These are phyloP conservation scores for Phylloscopus whistleri DNA, from an alignment of 2,113 vertebrate species.

Conservation along the genomic window DNA sequence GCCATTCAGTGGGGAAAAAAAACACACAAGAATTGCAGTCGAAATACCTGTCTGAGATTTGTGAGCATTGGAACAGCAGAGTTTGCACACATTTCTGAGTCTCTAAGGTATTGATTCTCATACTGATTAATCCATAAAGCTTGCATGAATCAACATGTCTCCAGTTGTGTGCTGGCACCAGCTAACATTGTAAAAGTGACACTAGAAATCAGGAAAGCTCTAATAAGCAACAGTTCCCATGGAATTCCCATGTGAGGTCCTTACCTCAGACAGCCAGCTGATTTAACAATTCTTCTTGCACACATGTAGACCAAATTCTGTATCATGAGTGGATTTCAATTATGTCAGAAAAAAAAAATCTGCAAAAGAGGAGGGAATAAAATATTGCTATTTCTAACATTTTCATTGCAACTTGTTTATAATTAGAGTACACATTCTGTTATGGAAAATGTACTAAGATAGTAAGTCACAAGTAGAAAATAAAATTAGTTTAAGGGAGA, in stretches of 20 bases:
- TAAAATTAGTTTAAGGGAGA: background rate
- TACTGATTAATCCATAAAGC: constrained; percentile 36
- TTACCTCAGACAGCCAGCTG: background rate
- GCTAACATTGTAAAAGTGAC: background rate
- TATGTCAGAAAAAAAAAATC: background rate
- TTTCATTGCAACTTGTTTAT: background rate
- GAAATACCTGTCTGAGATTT: background rate
- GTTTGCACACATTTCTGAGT: background rate
- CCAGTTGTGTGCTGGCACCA: background rate
- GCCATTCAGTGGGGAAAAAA: background rate
- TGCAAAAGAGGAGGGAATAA: background rate
- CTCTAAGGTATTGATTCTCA: background rate
- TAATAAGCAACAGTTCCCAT: background rate
- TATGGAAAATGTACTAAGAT: background rate
- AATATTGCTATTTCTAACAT: background rate
- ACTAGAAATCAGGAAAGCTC: background rate
- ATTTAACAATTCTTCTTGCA: constrained; percentile 7
- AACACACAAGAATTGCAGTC: background rate
- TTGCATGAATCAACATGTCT: constrained; percentile 30
- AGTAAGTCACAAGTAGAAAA: background rate
- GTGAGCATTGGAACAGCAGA: background rate
- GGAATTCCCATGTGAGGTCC: background rate
- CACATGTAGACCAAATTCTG: background rate
- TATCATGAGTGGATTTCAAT: background rate
- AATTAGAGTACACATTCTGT: background rate